phyloP scores from a whole-genome alignment of 2,113 vertebrate species.

The Phylloscopus trochiloides region DNA sequence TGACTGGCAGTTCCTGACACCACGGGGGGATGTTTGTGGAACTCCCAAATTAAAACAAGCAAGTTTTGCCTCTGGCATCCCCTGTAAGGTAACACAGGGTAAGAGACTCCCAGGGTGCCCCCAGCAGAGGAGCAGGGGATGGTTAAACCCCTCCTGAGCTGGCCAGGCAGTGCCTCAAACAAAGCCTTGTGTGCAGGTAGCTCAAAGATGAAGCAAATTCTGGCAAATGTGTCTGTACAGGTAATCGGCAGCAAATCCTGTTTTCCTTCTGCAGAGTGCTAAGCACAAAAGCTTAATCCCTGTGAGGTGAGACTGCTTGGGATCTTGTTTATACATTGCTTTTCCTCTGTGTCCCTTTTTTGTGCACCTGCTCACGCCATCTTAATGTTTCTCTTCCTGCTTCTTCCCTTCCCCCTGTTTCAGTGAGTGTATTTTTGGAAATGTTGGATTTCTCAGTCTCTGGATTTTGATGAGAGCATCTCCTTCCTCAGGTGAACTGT shows the following conservation, averaged over 20 bases:
- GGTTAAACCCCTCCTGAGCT: not conserved
- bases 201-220: not conserved
- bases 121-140: not conserved
- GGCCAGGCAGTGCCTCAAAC: not conserved
- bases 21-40: rapidly evolving
- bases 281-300: not conserved
- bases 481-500: not conserved
- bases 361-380: not conserved
- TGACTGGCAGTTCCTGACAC: not conserved
- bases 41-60: not conserved
- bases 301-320: not conserved
- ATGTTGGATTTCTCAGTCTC: not conserved
- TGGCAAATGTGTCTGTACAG: not conserved
- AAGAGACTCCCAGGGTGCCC: not conserved
- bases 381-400: not conserved
- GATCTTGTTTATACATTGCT: not conserved
- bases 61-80: not conserved
- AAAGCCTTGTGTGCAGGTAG: not conserved
- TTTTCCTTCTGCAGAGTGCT: not conserved
- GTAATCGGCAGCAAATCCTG: not conserved
- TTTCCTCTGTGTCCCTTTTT: not conserved
- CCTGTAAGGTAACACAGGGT: not conserved
- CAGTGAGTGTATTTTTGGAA: not conserved
- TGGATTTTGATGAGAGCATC: not conserved
- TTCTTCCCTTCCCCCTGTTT: not conserved